Evolutionary conservation across 2,797 vertebrate genomes (phyloP).

Genomic region (Semaprochilodus insignis): DNA sequence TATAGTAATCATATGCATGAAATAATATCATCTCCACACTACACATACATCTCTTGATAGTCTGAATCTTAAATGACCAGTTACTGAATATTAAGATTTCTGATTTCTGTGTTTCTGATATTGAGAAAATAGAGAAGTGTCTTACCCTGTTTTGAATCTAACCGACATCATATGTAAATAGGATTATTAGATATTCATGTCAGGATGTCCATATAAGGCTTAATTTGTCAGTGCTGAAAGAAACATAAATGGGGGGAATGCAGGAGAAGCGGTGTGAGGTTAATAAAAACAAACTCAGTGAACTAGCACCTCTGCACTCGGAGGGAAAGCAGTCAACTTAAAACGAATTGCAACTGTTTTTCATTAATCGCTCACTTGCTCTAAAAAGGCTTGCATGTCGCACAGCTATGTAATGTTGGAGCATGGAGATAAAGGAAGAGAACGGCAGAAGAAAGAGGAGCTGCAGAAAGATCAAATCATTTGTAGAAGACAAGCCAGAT

Average conservation of each 20-base stretch:
- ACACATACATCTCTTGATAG: too few relatives aligned
- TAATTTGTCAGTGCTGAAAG: neutral
- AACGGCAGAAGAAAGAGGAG: neutral
- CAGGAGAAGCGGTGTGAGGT: conserved; percentile 67
- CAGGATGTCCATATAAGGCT: too few relatives aligned
- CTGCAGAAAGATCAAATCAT: neutral
- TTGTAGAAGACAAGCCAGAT: neutral
- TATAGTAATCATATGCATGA: too few relatives aligned
- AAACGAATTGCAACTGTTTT: conserved; percentile 74
- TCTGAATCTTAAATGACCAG: too few relatives aligned
- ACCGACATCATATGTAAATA: too few relatives aligned
- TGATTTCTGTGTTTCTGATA: too few relatives aligned
- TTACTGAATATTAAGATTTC: too few relatives aligned
- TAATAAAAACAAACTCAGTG: conserved; percentile 25
- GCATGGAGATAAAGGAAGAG: neutral
- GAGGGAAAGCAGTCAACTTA: conserved; percentile 60
- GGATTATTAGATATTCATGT: too few relatives aligned
- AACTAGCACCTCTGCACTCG: too few relatives aligned
- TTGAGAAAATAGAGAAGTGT: too few relatives aligned
- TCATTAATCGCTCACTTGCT: conserved; percentile 71
- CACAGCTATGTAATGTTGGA: neutral
- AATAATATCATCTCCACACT: too few relatives aligned
- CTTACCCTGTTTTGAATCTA: too few relatives aligned
- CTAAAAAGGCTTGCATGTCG: conserved; percentile 28
- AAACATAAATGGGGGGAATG: conserved; percentile 35